Conservation (phyloP, 2,888 invertebrate species). For the Zhengitettix transpicula region DNA sequence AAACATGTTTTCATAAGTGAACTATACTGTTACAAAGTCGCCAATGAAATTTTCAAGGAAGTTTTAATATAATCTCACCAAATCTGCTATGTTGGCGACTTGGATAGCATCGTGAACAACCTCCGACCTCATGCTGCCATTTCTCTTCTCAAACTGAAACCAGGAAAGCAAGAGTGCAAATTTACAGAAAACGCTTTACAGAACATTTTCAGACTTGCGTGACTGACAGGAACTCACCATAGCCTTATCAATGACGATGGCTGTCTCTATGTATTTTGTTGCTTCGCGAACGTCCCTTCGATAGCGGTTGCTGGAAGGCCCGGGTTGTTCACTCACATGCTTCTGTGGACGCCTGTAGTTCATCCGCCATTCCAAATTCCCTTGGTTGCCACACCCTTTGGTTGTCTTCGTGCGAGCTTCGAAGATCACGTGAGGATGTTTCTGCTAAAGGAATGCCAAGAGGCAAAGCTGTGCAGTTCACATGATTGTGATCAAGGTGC, state of each 20-base stretch:
- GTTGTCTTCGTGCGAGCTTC: constrained; percentile 80
- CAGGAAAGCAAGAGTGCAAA: neutral
- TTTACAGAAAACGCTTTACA: neutral
- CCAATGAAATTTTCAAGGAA: neutral
- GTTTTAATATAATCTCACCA: constrained; percentile 45
- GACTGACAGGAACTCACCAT: constrained; percentile 43
- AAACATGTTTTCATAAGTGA: too few relatives aligned
- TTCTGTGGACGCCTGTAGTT: constrained; percentile 45
- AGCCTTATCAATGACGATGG: constrained; percentile 87
- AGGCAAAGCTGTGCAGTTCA: constrained; percentile 10
- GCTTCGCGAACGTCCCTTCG: constrained; percentile 73
- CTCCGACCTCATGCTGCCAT: constrained; percentile 72
- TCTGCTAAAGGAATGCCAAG: constrained; percentile 38
- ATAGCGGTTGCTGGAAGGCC: constrained; percentile 22
- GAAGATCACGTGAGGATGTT: constrained; percentile 95
- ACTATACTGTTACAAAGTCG: too few relatives aligned
- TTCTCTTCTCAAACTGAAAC: constrained; percentile 65
- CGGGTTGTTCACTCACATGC: constrained; percentile 17
- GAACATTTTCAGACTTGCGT: neutral
- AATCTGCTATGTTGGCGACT: constrained; percentile 93
- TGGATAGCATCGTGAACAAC: constrained; percentile 91
- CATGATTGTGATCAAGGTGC: neutral
- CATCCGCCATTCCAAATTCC: constrained; percentile 55
- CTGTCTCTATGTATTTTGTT: constrained; percentile 91
- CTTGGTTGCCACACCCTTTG: constrained; percentile 79